phyloP scores from a whole-genome alignment of 1,140 invertebrate genomes.

The Drosophila lacertosa region DNA sequence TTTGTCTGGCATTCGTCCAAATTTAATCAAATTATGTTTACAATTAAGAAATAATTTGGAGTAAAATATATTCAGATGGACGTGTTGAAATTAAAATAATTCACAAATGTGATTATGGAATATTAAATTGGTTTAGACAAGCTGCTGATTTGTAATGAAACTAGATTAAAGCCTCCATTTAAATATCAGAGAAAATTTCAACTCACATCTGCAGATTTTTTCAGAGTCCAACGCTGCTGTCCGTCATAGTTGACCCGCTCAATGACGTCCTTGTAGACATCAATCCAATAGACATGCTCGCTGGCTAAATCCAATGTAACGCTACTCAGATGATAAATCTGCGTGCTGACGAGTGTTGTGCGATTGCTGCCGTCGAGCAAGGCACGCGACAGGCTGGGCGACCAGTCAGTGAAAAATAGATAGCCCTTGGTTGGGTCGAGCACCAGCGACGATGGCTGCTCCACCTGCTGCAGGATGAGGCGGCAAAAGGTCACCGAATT shows the following conservation, averaged over 20 bases:
- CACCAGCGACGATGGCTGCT: constrained; percentile 91
- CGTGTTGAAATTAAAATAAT: too few relatives aligned
- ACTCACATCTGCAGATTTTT: constrained; percentile 85
- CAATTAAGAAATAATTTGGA: too few relatives aligned
- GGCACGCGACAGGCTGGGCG: constrained; percentile 87
- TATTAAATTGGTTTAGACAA: too few relatives aligned
- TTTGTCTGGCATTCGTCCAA: too few relatives aligned
- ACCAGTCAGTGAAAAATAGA: constrained; percentile 92
- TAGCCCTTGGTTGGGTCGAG: constrained; percentile 92
- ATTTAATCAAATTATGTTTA: too few relatives aligned
- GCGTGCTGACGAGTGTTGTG: constrained; percentile 85
- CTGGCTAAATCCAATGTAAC: constrained; percentile 90
- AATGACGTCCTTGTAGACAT: constrained; percentile 90
- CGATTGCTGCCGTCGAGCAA: constrained; percentile 87
- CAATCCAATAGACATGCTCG: constrained; percentile 91
- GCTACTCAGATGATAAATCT: constrained; percentile 90
- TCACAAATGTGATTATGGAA: too few relatives aligned
- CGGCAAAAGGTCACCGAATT: constrained; percentile 87
- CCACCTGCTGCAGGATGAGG: constrained; percentile 88
- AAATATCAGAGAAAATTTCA: neutral
- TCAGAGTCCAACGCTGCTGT: constrained; percentile 87
- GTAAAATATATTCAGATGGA: too few relatives aligned
- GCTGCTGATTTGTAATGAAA: neutral
- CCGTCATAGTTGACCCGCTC: constrained; percentile 90
- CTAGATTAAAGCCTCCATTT: neutral